phyloP scores from a whole-genome alignment of 2,113 vertebrate genomes.

The Montifringilla adamsi region DNA sequence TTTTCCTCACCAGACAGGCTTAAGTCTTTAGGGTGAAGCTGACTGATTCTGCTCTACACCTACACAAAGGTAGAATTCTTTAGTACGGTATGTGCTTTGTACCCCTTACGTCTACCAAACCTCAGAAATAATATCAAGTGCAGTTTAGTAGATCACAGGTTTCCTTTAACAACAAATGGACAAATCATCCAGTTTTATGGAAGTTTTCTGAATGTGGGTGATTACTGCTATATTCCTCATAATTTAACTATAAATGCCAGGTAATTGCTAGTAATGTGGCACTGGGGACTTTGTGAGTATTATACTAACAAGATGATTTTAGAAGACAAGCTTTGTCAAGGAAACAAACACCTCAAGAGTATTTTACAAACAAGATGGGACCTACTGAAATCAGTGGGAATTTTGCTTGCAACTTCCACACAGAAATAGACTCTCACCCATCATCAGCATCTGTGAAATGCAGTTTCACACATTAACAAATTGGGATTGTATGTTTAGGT shows the following conservation, averaged over 20 bases:
- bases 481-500: background rate
- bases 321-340: background rate
- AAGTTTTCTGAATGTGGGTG: background rate
- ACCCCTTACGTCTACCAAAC: background rate
- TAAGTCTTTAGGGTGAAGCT: background rate
- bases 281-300: background rate
- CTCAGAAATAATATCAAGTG: background rate
- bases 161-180: background rate
- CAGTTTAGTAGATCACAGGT: background rate
- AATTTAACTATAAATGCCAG: background rate
- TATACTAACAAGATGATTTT: background rate
- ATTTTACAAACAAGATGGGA: background rate
- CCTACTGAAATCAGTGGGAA: background rate
- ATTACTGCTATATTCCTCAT: background rate
- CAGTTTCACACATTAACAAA: background rate
- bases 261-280: background rate
- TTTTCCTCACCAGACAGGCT: background rate
- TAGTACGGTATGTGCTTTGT: background rate
- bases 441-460: background rate
- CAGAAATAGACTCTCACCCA: background rate
- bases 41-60: background rate
- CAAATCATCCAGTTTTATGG: background rate
- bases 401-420: background rate
- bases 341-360: background rate
- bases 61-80: background rate